These are phyloP conservation scores for Microctonus brassicae DNA, from an alignment of 2,888 invertebrate genomes.

Conservation along the genomic window DNA sequence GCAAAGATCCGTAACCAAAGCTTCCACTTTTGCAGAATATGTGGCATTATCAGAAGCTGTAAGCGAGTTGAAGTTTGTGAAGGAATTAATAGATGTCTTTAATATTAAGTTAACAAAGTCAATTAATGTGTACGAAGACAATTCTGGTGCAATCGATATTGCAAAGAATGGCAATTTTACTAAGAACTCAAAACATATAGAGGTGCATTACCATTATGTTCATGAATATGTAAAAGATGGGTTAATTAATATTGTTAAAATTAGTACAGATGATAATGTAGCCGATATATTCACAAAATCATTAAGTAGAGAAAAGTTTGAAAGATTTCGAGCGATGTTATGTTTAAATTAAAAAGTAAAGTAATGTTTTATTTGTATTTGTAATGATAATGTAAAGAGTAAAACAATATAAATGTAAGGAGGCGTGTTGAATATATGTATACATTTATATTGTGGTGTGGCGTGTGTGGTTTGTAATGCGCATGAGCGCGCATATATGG, in stretches of 20 bases:
- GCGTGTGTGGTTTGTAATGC: too few relatives aligned
- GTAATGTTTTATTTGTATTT: too few relatives aligned
- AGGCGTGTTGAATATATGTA: constrained; percentile 22
- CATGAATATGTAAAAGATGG: constrained; percentile 27
- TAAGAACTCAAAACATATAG: constrained; percentile 48
- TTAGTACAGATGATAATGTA: constrained; percentile 31
- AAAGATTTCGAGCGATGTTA: not conserved
- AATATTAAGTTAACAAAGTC: constrained; percentile 37
- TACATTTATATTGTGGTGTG: too few relatives aligned
- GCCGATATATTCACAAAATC: constrained; percentile 36
- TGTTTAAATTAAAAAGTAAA: too few relatives aligned
- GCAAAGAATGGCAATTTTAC: constrained; percentile 50
- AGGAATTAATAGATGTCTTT: constrained; percentile 38
- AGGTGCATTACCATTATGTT: constrained; percentile 32
- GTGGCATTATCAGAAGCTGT: constrained; percentile 8
- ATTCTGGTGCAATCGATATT: constrained; percentile 48
- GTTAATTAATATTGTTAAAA: constrained; percentile 28
- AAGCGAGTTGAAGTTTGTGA: constrained; percentile 18
- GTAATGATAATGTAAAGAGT: too few relatives aligned
- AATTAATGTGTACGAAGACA: constrained; percentile 50
- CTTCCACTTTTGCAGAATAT: constrained; percentile 1
- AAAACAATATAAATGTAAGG: constrained; percentile 23
- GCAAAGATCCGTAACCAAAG: not conserved
- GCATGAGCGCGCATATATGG: too few relatives aligned
- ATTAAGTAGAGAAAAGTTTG: constrained; percentile 19